A percentile compares a stretch with the other conserved stretches of the same genome.
Evolutionary conservation across 2,888 invertebrate genomes (phyloP).

Genomic region (Mythimna impura): DNA sequence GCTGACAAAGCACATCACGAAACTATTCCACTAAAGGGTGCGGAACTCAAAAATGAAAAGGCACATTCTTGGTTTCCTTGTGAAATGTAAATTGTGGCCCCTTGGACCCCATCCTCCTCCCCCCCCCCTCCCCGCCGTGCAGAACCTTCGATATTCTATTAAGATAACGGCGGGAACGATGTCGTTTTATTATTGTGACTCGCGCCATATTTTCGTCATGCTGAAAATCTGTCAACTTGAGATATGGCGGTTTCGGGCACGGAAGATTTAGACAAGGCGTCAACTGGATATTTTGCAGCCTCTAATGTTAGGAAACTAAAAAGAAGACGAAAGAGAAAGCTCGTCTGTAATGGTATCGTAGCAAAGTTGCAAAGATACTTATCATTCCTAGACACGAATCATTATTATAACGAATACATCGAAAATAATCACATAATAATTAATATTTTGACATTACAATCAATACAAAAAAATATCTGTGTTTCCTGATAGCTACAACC

Average conservation of each 20-base stretch:
- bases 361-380: too few relatives aligned
- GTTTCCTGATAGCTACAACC: too few relatives aligned
- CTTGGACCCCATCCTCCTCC: not conserved
- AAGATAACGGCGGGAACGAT: slow-evolving; percentile 80
- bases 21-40: slow-evolving; percentile 65
- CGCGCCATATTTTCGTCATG: slow-evolving; percentile 83
- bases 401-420: too few relatives aligned
- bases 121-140: not conserved
- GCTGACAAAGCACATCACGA: slow-evolving; percentile 60
- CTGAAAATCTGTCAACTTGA: slow-evolving; percentile 82
- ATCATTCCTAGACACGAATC: too few relatives aligned
- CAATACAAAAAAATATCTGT: too few relatives aligned
- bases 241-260: slow-evolving; percentile 71
- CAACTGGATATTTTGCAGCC: not conserved
- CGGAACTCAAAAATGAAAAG: slow-evolving; percentile 64
- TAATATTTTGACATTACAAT: too few relatives aligned
- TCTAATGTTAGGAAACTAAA: not conserved
- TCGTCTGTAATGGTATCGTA: not conserved
- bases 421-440: too few relatives aligned
- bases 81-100: slow-evolving; percentile 66
- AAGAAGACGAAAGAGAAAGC: not conserved
- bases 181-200: slow-evolving; percentile 73
- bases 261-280: slow-evolving; percentile 39
- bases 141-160: slow-evolving; percentile 84
- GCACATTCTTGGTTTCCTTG: slow-evolving; percentile 60